Evolutionary conservation across 1,140 invertebrate species (phyloP).

Genomic region (Hycleus phaleratus): DNA sequence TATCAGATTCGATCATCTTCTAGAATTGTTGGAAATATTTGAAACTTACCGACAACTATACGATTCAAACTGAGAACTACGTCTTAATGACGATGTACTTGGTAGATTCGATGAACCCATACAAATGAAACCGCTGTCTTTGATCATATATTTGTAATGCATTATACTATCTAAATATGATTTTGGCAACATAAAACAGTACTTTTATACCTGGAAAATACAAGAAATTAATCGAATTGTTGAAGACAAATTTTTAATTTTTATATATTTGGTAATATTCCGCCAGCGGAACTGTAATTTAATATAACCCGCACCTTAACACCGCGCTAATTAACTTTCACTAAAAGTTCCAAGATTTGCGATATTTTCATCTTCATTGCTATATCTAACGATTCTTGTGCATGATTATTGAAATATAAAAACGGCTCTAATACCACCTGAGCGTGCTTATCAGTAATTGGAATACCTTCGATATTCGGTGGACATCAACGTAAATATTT

Average conservation of each 20-base stretch:
- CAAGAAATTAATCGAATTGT: not conserved
- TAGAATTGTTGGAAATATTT: conserved; percentile 26
- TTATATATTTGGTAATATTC: no score
- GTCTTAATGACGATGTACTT: conserved; percentile 16
- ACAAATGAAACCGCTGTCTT: conserved; percentile 25
- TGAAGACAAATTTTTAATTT: not conserved
- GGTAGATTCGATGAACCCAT: conserved; percentile 29
- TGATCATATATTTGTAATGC: conserved; percentile 29
- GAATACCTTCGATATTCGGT: conserved; percentile 3
- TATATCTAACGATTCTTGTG: conserved; percentile 16
- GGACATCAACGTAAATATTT: conserved; percentile 19
- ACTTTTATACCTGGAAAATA: conserved; percentile 14
- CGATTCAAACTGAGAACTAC: conserved; percentile 23
- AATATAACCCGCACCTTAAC: conserved; percentile 17
- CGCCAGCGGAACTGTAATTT: no score
- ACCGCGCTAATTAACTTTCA: conserved; percentile 11
- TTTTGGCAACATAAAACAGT: conserved; percentile 10
- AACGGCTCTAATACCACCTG: conserved; percentile 19
- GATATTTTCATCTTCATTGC: conserved; percentile 19
- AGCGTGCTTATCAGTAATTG: conserved; percentile 7
- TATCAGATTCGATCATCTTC: not conserved
- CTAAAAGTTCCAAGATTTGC: conserved; percentile 7
- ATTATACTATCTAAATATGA: conserved; percentile 11
- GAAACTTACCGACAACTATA: conserved; percentile 18
- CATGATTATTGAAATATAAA: conserved; percentile 21